These are phyloP conservation scores for Bombus polaris DNA, from an alignment of 1,140 invertebrate genomes.

Conservation along the genomic window DNA sequence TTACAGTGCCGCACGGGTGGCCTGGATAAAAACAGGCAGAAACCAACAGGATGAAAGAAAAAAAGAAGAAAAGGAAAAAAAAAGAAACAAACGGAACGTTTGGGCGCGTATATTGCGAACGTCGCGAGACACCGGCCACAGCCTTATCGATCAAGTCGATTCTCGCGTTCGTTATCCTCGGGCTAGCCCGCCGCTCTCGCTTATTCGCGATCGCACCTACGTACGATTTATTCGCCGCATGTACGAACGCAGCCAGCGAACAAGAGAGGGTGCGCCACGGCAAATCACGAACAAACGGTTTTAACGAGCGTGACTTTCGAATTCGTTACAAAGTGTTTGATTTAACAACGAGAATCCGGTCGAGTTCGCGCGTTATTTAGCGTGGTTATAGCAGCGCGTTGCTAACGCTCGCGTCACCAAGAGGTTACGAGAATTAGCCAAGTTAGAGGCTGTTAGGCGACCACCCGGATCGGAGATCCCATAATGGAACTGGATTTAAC, in stretches of 20 bases:
- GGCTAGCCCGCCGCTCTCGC: not conserved
- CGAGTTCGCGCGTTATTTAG: not conserved
- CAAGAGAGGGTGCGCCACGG: not conserved
- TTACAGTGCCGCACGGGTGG: slow-evolving; percentile 66
- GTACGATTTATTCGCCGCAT: not conserved
- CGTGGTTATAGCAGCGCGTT: not conserved
- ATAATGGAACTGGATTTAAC: slow-evolving; percentile 75
- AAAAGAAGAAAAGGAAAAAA: not conserved
- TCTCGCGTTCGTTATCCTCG: not conserved
- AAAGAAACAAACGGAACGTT: not conserved
- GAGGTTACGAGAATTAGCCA: slow-evolving; percentile 66
- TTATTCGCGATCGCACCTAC: not conserved
- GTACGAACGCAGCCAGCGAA: not conserved
- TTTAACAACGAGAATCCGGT: slow-evolving; percentile 4
- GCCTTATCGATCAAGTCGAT: not conserved
- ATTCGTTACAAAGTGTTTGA: slow-evolving; percentile 3
- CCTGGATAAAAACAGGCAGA: slow-evolving; percentile 53
- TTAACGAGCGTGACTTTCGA: slow-evolving; percentile 23
- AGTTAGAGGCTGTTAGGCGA: slow-evolving; percentile 71
- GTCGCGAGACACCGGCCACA: not conserved
- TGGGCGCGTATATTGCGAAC: not conserved
- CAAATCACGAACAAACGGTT: not conserved
- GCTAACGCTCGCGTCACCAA: not conserved
- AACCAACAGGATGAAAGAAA: slow-evolving; percentile 14
- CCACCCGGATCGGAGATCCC: slow-evolving; percentile 70